A percentile compares a stretch with the other conserved stretches of the same genome.
phyloP scores from a whole-genome alignment of 2,113 vertebrate genomes.

The Bothrops jararaca region DNA sequence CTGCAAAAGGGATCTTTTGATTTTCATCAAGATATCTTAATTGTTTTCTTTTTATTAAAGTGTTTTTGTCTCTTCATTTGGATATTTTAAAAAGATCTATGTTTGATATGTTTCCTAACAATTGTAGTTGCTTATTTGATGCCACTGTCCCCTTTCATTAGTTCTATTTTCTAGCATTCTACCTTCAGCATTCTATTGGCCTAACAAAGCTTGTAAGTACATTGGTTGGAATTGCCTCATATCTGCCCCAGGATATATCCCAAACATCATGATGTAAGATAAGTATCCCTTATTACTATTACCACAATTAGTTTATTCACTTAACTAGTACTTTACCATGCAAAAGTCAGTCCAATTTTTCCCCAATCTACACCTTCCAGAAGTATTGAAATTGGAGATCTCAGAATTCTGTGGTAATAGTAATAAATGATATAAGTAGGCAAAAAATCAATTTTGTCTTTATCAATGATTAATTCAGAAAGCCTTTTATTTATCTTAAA shows the following conservation, averaged over 20 bases:
- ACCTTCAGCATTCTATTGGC: not conserved
- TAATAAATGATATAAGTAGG: not conserved
- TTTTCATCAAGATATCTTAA: not conserved
- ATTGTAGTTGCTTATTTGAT: not conserved
- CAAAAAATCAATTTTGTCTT: not conserved
- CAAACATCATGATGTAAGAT: not conserved
- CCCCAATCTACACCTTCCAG: not conserved
- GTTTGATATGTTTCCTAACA: not conserved
- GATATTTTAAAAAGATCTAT: not conserved
- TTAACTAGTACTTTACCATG: not conserved
- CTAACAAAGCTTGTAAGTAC: not conserved
- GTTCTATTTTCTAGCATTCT: not conserved
- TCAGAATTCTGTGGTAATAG: not conserved
- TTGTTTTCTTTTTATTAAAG: not conserved
- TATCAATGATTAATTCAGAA: not conserved
- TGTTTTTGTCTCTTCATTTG: not conserved
- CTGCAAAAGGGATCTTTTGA: not conserved
- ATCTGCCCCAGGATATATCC: not conserved
- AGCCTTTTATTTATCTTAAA: not conserved
- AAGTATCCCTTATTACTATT: not conserved
- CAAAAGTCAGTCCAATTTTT: not conserved
- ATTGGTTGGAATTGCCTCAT: not conserved
- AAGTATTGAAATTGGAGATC: not conserved
- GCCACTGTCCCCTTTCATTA: not conserved
- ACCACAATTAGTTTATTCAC: not conserved